A percentile compares a stretch with the other conserved stretches of the same genome.
Evolutionary conservation across 1,140 invertebrate genomes (phyloP).

Genomic region (Papilio machaon): DNA sequence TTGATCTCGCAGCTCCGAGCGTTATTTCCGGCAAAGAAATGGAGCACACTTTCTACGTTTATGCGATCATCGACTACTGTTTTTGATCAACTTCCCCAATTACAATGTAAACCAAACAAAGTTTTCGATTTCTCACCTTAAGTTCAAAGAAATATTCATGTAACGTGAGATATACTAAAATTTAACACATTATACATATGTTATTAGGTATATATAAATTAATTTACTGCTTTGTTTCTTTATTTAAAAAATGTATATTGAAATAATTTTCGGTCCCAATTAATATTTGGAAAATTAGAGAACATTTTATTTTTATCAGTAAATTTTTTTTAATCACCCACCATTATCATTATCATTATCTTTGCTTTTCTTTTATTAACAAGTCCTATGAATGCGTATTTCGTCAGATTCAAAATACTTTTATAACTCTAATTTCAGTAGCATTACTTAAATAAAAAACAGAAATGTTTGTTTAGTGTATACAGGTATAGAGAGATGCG

Average conservation of each 20-base stretch:
- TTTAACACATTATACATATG: no score
- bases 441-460: neutral
- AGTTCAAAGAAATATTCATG: neutral
- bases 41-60: conserved; percentile 31
- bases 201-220: no score
- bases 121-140: neutral
- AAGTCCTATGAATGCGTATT: neutral
- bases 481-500: neutral
- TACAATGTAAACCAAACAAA: conserved; percentile 30
- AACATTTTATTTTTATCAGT: no score
- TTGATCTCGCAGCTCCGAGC: conserved; percentile 48
- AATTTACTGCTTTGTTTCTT: no score
- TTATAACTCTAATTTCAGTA: neutral
- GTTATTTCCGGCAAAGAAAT: conserved; percentile 41
- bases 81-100: conserved; percentile 27
- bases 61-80: conserved; percentile 35
- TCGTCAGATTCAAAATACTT: neutral
- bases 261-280: no score
- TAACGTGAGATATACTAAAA: no score
- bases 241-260: no score
- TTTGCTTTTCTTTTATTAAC: no score
- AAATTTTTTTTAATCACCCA: no score
- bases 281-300: no score
- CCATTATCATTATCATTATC: no score
- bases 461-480: neutral